Evolutionary conservation across 2,888 invertebrate genomes (phyloP), one percentile per base, ranked within the genome.

Genomic region (Drosophila mettleri): DNA sequence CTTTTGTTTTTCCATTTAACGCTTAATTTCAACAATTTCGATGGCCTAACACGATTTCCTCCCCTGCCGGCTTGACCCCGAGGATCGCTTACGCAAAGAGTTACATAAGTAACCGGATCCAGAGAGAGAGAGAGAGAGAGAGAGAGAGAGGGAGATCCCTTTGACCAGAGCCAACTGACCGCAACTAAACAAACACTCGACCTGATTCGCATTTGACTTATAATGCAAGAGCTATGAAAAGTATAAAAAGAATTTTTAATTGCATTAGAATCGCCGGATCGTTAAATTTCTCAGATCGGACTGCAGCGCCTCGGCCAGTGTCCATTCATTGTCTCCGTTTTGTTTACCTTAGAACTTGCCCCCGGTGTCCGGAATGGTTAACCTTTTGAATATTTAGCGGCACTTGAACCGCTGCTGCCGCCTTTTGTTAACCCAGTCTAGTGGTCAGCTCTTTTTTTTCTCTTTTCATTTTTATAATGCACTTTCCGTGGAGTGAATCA

Each of bases 1-100:
- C 85, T 80, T 86, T 85, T 85, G 85, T 85, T 85, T 86, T 85
- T 78, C 74, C 52, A 85, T 87, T 86, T 85, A 86, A 86, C 87
- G 85, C 85, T 82, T 86, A 86, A 86, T 86, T 86, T 85, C 85
- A 71, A 65, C 86, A 80, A 85, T 85, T 86, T 87, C 68, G 85
- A 87, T 86, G 85, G 64, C 74, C 87, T 82, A 65, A 84, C 80
- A 66, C 69, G 86, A 83, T 83, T 78, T 71, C 7, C 41, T 45
- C 29, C 43, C 49, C 41, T 20, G 12, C 36, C 38, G 18, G 49
- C 69, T 86, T 85, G 85, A 85, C 87, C 85, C 87, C 74, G 27
- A 14, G 65, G 69, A 78, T 86, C 86, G 60, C 69, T 84, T 81
- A 70, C 83, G 12, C 18, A 22, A 59, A 34, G 41, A 80, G 53